These are phyloP conservation scores for Papilio polyxenes DNA, from an alignment of 1,140 invertebrate species.

Conservation along the genomic window DNA sequence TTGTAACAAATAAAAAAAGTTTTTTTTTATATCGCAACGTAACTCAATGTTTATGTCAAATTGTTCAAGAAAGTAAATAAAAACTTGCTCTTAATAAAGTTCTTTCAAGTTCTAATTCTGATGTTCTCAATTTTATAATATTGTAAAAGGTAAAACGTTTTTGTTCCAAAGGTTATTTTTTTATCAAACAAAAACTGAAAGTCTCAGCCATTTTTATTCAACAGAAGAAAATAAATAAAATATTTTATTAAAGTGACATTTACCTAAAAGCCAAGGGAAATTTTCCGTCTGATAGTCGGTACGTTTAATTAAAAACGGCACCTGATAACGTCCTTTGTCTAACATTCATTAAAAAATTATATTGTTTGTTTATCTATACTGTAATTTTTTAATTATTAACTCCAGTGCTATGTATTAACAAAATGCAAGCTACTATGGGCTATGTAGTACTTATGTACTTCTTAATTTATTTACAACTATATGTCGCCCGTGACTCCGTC, in stretches of 20 bases:
- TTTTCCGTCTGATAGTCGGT: constrained; percentile 61
- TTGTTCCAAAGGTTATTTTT: background rate
- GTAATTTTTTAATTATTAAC: background rate
- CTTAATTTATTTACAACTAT: too few relatives aligned
- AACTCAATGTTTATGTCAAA: background rate
- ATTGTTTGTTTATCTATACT: background rate
- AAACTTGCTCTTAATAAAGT: constrained; percentile 8
- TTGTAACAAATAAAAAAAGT: background rate
- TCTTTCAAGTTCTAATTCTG: background rate
- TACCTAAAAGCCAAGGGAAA: background rate
- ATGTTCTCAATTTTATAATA: background rate
- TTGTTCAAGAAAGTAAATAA: constrained; percentile 9
- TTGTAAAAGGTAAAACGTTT: background rate
- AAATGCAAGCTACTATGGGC: too few relatives aligned
- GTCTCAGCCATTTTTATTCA: background rate
- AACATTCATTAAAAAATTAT: background rate
- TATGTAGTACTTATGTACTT: too few relatives aligned
- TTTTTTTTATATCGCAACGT: background rate
- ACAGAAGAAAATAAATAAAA: background rate
- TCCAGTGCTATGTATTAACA: background rate
- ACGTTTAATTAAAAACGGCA: constrained; percentile 61
- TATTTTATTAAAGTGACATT: background rate
- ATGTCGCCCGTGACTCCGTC: too few relatives aligned
- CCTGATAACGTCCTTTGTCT: constrained; percentile 50
- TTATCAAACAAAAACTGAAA: background rate